Evolutionary conservation across 2,888 invertebrate genomes (phyloP), one percentile per base, ranked within the genome.

Genomic region (Mimachlamys varia): DNA sequence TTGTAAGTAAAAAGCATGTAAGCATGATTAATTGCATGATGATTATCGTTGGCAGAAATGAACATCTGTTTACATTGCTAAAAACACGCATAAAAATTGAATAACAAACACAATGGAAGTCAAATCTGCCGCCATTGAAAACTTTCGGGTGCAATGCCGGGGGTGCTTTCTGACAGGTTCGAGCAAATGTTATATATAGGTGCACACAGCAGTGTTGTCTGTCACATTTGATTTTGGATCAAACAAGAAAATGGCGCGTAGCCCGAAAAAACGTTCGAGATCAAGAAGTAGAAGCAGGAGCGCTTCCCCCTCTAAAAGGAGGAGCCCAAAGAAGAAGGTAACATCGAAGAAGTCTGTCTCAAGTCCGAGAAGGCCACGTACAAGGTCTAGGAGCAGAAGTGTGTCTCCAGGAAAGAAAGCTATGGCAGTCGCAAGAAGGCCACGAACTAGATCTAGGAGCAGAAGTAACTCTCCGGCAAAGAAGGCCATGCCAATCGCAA

Each of bases 281-380:
- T 53, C 50, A 7, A 88, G 87, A 22, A 76, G 76, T 53, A 90
- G 90, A n/a, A 90, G 90, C 55, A 62, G 90, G 49, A 90, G 90
- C 44, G 50, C 89, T 50, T 90, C 90, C 37, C 90, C 90, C 22
- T 49, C 62, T 33, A 90, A 90, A 53, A 88, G 33, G 53, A 90
- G 87, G 89, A 76, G 62, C n/a, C 90, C 90, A 49, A 90, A 89
- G 90, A 88, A 58, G 58, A 88, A 88, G 88, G 44, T 27, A 27
- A 27, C 76, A 2, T 44, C 44, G 4, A 90, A 89, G 37, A 88
- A 76, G 15, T 76, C 76, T 27, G 33, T 22, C 17, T 1, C 89
- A 38, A 62, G 27, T 17, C 50, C 62, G 19, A 89, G 50, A 15
- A 49, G 87, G 13, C 89, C 90, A 5, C 90, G 90, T 27, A 88